Percentiles rank a stretch among this genome's conserved stretches.
Evolutionary conservation across 2,113 vertebrate species (phyloP).

Genomic region (Gasterosteus aculeatus): DNA sequence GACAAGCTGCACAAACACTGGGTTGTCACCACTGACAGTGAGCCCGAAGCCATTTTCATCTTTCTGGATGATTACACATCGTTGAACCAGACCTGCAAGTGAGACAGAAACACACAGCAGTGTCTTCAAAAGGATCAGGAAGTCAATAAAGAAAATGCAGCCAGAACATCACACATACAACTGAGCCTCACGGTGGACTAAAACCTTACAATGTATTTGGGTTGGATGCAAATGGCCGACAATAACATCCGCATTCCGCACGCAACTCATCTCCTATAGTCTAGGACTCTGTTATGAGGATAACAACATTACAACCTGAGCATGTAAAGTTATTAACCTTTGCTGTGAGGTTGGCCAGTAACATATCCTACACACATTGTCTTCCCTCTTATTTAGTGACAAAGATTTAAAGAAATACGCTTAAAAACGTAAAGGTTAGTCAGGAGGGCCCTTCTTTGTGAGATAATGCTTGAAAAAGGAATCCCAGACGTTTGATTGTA

Average conservation of each 20-base stretch:
- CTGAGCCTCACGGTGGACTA: neutral
- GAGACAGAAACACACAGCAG: conserved; percentile 44
- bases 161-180: neutral
- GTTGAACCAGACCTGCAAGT: conserved; percentile 93
- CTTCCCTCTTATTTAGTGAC: neutral
- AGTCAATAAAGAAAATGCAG: conserved; percentile 8
- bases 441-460: neutral
- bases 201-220: neutral
- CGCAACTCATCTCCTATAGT: neutral
- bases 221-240: neutral
- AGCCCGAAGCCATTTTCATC: conserved; percentile 99
- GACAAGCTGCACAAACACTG: conserved; percentile 98
- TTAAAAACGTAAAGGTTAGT: neutral
- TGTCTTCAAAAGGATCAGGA: conserved; percentile 42
- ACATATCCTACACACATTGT: neutral
- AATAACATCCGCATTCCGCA: neutral
- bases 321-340: neutral
- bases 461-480: conserved; percentile 1
- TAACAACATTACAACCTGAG: neutral
- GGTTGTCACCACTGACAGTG: conserved; percentile 99
- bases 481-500: neutral
- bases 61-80: conserved; percentile 98
- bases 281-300: neutral
- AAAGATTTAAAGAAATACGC: neutral
- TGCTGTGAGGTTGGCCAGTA: neutral